Evolutionary conservation across 2,888 invertebrate genomes (phyloP).

Genomic region (Helicoverpa assulta): DNA sequence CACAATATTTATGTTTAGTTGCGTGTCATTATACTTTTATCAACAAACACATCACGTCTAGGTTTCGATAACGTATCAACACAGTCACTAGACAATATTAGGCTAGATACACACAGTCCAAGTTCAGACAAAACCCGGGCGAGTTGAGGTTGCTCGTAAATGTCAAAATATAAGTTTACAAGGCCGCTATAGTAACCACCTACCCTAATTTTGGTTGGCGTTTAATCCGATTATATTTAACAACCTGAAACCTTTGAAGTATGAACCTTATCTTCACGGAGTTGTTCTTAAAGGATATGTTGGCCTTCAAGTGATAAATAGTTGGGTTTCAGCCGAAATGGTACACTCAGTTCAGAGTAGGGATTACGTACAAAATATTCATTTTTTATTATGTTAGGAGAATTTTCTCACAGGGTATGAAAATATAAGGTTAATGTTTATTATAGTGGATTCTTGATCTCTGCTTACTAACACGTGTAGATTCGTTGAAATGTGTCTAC

Average conservation of each 20-base stretch:
- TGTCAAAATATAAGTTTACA: conserved; percentile 73
- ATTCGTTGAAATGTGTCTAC: too few relatives aligned
- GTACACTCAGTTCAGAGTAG: conserved; percentile 21
- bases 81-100: conserved; percentile 15
- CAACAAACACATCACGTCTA: too few relatives aligned
- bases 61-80: conserved; percentile 10
- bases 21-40: too few relatives aligned
- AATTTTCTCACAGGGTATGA: not conserved
- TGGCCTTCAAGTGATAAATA: conserved; percentile 30
- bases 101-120: conserved; percentile 26
- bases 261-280: conserved; percentile 44
- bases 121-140: conserved; percentile 30
- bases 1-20: not conserved
- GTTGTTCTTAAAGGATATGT: conserved; percentile 35
- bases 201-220: conserved; percentile 71
- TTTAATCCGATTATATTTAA: conserved; percentile 74
- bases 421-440: not conserved
- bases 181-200: conserved; percentile 65
- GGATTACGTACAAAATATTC: conserved; percentile 16
- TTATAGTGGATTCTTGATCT: not conserved
- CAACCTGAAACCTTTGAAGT: conserved; percentile 68
- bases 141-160: conserved; percentile 65
- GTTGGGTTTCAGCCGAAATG: conserved; percentile 37
- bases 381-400: conserved; percentile 3
- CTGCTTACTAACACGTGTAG: not conserved